Conservation (phyloP, 1,140 invertebrate genomes). For the Sarcophaga peregrina region DNA sequence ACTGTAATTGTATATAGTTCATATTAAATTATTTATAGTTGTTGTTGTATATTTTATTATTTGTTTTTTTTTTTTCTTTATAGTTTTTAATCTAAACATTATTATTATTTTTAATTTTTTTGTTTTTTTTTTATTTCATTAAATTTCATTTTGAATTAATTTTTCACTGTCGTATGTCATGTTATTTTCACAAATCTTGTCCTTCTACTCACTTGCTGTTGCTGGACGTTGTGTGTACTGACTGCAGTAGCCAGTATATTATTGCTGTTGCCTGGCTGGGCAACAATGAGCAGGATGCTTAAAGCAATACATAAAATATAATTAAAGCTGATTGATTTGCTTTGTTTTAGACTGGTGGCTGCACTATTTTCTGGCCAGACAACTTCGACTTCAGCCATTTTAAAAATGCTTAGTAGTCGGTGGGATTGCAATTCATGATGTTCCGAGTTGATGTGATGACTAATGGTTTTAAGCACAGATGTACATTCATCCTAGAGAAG, state of each 20-base stretch:
- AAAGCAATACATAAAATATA: background rate
- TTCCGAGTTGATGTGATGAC: slow-evolving; percentile 84
- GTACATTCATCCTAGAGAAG: slow-evolving; percentile 82
- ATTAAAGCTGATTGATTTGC: slow-evolving; percentile 9
- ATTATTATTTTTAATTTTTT: background rate
- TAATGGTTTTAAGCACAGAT: slow-evolving; percentile 80
- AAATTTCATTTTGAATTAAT: slow-evolving; percentile 22
- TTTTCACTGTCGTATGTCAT: slow-evolving; percentile 33
- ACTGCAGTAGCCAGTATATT: slow-evolving; percentile 24
- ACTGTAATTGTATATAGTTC: too few relatives aligned
- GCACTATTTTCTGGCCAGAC: slow-evolving; percentile 68
- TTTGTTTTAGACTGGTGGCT: slow-evolving; percentile 48
- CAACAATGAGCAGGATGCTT: background rate
- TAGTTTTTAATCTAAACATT: too few relatives aligned
- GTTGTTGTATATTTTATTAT: background rate
- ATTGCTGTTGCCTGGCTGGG: background rate
- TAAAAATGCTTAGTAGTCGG: slow-evolving; percentile 87
- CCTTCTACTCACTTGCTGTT: slow-evolving; percentile 36
- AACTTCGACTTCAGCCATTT: slow-evolving; percentile 90
- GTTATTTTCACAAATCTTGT: background rate
- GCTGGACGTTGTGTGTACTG: background rate
- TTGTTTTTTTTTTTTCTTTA: too few relatives aligned
- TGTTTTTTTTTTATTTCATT: background rate
- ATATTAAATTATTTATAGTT: background rate
- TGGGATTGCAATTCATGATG: slow-evolving; percentile 86